These are phyloP conservation scores for Phocoena sinus DNA, from an alignment of 2,113 vertebrate species.

Conservation along the genomic window DNA sequence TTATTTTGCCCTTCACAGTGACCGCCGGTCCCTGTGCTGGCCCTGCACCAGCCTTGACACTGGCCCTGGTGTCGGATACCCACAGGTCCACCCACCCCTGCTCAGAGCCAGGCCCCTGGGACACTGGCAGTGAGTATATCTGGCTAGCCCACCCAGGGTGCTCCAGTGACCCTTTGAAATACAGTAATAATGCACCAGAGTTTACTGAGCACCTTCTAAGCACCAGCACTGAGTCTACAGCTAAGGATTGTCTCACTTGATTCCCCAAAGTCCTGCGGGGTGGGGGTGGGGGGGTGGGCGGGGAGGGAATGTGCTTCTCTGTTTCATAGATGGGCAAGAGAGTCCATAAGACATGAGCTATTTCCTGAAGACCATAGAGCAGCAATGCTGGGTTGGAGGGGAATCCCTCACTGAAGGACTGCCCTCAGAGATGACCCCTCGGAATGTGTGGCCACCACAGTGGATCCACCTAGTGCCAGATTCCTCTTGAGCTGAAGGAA, in stretches of 20 bases:
- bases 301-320: neutral
- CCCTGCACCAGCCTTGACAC: neutral
- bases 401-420: neutral
- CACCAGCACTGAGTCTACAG: neutral
- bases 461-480: rapidly evolving
- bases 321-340: neutral
- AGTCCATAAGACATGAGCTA: neutral
- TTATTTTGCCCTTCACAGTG: neutral
- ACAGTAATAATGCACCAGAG: neutral
- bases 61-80: neutral
- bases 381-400: neutral
- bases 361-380: neutral
- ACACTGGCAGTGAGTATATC: rapidly evolving
- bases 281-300: rapidly evolving
- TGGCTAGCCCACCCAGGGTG: neutral
- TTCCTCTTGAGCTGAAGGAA: neutral
- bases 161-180: neutral
- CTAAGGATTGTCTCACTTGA: neutral
- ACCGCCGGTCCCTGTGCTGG: rapidly evolving
- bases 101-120: neutral
- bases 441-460: rapidly evolving
- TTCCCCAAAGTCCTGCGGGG: neutral
- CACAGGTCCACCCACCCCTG: neutral
- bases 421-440: neutral
- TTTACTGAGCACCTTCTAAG: neutral